These are phyloP conservation scores for Dryas iulia DNA, from an alignment of 1,140 invertebrate species.

Conservation along the genomic window DNA sequence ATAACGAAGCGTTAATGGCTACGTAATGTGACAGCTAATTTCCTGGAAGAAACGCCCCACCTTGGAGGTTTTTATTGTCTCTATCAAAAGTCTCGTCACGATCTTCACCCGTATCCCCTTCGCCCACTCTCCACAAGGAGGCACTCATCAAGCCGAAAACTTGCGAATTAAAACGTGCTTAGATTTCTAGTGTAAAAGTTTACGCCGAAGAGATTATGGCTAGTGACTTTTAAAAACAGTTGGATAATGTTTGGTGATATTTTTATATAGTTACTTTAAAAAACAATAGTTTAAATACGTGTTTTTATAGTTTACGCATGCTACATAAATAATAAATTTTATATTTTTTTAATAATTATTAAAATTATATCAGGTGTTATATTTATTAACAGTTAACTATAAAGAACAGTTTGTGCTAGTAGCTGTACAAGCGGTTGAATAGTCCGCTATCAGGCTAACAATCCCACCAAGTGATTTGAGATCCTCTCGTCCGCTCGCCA, in stretches of 20 bases:
- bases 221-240: slow-evolving; percentile 33
- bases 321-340: too few species aligned
- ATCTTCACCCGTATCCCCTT: slow-evolving; percentile 25
- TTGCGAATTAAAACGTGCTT: slow-evolving; percentile 76
- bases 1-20: slow-evolving; percentile 62
- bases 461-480: slow-evolving; percentile 31
- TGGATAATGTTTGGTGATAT: background rate
- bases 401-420: background rate
- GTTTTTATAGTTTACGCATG: too few species aligned
- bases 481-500: slow-evolving; percentile 30
- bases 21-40: slow-evolving; percentile 77
- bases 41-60: slow-evolving; percentile 62
- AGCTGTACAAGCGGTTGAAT: background rate
- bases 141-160: slow-evolving; percentile 72
- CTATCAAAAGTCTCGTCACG: slow-evolving; percentile 64
- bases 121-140: slow-evolving; percentile 38
- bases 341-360: too few species aligned
- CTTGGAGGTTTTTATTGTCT: slow-evolving; percentile 59
- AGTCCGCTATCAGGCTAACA: slow-evolving; percentile 27
- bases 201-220: slow-evolving; percentile 45
- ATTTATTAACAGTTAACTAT: too few species aligned
- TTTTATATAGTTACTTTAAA: slow-evolving; percentile 31
- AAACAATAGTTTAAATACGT: background rate
- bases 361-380: too few species aligned
- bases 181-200: slow-evolving; percentile 54